Percentiles rank a stretch among this genome's conserved stretches.
Conservation (phyloP, 1,140 invertebrate species). For the Grapholita molesta region DNA sequence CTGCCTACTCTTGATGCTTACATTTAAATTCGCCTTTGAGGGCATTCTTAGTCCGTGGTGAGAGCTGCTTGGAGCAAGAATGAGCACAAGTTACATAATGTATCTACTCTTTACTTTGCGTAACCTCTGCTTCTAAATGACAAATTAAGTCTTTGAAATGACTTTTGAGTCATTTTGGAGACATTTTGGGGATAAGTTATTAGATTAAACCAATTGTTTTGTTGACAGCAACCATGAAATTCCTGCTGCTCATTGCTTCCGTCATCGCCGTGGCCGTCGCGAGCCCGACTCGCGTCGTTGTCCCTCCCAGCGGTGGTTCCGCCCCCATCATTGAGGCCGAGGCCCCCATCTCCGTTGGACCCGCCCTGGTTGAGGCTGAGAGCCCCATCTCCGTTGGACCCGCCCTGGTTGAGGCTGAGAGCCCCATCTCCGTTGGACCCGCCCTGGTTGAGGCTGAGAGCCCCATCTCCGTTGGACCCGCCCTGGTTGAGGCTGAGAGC, state of each 20-base stretch:
- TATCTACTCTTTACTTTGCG: too few relatives aligned
- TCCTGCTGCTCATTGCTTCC: slow-evolving; percentile 27
- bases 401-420: background rate
- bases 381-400: background rate
- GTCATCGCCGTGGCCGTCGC: slow-evolving; percentile 32
- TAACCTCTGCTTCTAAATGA: background rate
- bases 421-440: background rate
- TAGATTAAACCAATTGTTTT: background rate
- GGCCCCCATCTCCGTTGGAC: background rate
- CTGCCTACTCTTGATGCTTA: too few relatives aligned
- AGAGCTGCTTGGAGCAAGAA: too few relatives aligned
- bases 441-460: background rate
- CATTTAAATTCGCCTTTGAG: too few relatives aligned
- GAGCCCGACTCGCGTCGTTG: slow-evolving; percentile 20
- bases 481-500: background rate
- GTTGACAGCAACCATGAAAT: slow-evolving; percentile 33
- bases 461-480: background rate
- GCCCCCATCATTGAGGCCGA: slow-evolving; percentile 11
- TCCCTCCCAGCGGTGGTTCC: slow-evolving; percentile 25
- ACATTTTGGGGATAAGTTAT: background rate
- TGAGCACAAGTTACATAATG: too few relatives aligned
- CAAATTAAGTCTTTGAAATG: background rate
- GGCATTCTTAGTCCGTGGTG: too few relatives aligned
- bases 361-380: background rate
- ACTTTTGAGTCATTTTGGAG: background rate